Evolutionary conservation across 2,888 invertebrate species (phyloP).

Genomic region (Eledone cirrhosa): DNA sequence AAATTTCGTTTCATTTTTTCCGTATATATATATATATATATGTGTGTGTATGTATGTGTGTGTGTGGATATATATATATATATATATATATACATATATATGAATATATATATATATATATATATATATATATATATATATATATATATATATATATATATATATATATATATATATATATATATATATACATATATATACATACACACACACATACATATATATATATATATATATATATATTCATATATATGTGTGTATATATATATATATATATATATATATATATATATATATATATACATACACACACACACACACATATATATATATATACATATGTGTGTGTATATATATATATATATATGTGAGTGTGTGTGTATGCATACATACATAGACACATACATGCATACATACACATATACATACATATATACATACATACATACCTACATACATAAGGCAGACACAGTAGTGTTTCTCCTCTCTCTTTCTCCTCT

Average conservation of each 20-base stretch:
- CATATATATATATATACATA: background rate
- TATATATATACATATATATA: background rate
- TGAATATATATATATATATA: background rate
- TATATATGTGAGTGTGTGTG: background rate
- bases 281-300: background rate
- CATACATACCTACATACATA: too few relatives aligned
- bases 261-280: background rate
- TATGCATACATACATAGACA: too few relatives aligned
- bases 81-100: too few relatives aligned
- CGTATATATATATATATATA: background rate
- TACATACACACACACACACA: background rate
- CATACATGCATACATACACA: too few relatives aligned
- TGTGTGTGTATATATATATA: background rate
- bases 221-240: background rate
- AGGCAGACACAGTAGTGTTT: too few relatives aligned
- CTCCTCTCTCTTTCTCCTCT: too few relatives aligned
- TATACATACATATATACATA: too few relatives aligned
- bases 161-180: background rate
- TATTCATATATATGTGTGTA: background rate
- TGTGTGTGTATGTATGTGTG: slow-evolving; percentile 1
- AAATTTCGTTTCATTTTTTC: too few relatives aligned
- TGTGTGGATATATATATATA: too few relatives aligned
- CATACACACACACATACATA: background rate
- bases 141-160: background rate
- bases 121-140: background rate